phyloP scores from a whole-genome alignment of 2,888 invertebrate species.

The Galeruca laticollis region DNA sequence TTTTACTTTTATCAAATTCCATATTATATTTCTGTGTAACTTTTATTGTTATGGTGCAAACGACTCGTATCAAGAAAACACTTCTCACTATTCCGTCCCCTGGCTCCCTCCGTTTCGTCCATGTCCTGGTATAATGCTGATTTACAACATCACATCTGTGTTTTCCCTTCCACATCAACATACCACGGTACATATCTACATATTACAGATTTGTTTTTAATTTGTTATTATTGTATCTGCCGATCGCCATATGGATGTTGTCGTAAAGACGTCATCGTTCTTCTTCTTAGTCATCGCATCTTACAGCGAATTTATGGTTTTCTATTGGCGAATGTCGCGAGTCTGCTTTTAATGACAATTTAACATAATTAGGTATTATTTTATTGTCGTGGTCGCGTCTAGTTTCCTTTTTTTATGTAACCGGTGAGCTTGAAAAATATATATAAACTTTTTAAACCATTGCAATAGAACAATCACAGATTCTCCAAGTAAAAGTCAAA shows the following conservation, averaged over 20 bases:
- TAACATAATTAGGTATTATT: not conserved
- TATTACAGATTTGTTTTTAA: constrained; percentile 62
- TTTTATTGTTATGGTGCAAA: constrained; percentile 42
- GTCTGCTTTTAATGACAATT: constrained; percentile 5
- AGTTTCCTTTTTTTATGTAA: too few species aligned
- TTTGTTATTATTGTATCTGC: constrained; percentile 49
- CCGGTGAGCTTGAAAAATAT: too few species aligned
- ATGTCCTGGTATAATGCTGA: constrained; percentile 56
- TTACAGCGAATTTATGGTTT: not conserved
- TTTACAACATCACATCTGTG: constrained; percentile 66
- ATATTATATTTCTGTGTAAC: not conserved
- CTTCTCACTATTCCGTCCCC: constrained; percentile 51
- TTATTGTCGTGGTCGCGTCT: too few species aligned
- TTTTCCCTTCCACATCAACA: constrained; percentile 61
- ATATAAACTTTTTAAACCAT: too few species aligned
- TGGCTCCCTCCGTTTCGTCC: constrained; percentile 36
- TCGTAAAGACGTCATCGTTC: constrained; percentile 21
- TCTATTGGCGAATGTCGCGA: not conserved
- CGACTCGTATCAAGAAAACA: constrained; percentile 45
- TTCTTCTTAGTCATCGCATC: constrained; percentile 21
- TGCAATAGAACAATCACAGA: too few species aligned
- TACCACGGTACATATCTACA: constrained; percentile 53
- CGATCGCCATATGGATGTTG: constrained; percentile 47
- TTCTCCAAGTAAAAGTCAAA: too few species aligned
- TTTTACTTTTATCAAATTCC: not conserved